phyloP scores from a whole-genome alignment of 2,888 invertebrate genomes.

The Papilio gigon region DNA sequence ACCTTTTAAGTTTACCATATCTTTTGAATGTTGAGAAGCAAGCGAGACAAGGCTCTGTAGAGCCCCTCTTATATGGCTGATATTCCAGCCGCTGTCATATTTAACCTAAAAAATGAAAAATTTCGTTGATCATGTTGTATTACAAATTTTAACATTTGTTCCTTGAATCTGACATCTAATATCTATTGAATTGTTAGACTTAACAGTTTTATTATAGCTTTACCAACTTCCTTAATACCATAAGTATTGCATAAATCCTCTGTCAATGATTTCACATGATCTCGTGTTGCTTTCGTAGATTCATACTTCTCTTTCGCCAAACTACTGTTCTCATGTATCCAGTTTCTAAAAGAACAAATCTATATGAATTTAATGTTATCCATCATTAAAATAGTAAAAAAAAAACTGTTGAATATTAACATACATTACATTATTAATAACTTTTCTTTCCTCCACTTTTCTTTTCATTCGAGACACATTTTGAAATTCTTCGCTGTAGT shows the following conservation, averaged over 20 bases:
- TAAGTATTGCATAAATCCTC: conserved; percentile 81
- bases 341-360: conserved; percentile 76
- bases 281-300: conserved; percentile 85
- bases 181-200: background rate
- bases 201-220: conserved; percentile 45
- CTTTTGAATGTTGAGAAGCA: conserved; percentile 87
- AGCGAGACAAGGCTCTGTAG: conserved; percentile 91
- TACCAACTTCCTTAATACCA: conserved; percentile 81
- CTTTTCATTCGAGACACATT: conserved; percentile 64
- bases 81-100: conserved; percentile 95
- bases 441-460: conserved; percentile 69
- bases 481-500: conserved; percentile 68
- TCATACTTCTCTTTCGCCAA: conserved; percentile 86
- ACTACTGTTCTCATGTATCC: conserved; percentile 87
- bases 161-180: conserved; percentile 5
- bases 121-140: background rate
- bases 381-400: conserved; percentile 28
- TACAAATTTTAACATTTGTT: background rate
- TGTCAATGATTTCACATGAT: conserved; percentile 88
- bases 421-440: conserved; percentile 68
- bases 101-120: conserved; percentile 63
- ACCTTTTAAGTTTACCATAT: conserved; percentile 86
- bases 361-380: conserved; percentile 10
- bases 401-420: conserved; percentile 45
- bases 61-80: conserved; percentile 94